phyloP scores from a whole-genome alignment of 2,113 vertebrate genomes.

The Pristiophorus japonicus region DNA sequence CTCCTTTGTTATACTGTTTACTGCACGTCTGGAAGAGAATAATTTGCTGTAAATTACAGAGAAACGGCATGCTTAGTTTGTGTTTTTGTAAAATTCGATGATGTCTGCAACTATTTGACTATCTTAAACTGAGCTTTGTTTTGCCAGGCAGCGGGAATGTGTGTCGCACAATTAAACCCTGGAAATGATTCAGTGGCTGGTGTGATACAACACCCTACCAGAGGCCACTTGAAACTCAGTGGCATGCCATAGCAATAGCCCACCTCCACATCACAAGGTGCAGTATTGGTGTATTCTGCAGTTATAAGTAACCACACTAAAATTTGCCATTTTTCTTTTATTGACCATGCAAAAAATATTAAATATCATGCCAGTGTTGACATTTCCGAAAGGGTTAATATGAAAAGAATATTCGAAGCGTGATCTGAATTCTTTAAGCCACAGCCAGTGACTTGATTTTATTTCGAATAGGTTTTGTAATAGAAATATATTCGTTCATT shows the following conservation, averaged over 20 bases:
- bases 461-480: not conserved
- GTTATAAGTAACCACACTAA: not conserved
- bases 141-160: not conserved
- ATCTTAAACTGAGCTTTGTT: not conserved
- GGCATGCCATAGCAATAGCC: not conserved
- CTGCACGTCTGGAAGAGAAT: not conserved
- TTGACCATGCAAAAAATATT: not conserved
- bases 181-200: not conserved
- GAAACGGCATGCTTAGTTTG: not conserved
- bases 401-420: not conserved
- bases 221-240: not conserved
- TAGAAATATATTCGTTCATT: too few relatives aligned
- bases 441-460: not conserved
- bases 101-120: not conserved
- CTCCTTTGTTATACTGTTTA: not conserved
- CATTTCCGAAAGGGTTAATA: not conserved
- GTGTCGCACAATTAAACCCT: not conserved
- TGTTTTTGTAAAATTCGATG: not conserved
- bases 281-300: not conserved
- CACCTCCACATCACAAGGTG: not conserved
- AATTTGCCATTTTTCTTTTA: not conserved
- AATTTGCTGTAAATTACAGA: constrained; percentile 11
- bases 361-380: not conserved
- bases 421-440: not conserved
- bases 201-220: not conserved